Evolutionary conservation across 2,797 vertebrate species (phyloP), one percentile per base, ranked within the genome.

Genomic region (Florisuga fusca): DNA sequence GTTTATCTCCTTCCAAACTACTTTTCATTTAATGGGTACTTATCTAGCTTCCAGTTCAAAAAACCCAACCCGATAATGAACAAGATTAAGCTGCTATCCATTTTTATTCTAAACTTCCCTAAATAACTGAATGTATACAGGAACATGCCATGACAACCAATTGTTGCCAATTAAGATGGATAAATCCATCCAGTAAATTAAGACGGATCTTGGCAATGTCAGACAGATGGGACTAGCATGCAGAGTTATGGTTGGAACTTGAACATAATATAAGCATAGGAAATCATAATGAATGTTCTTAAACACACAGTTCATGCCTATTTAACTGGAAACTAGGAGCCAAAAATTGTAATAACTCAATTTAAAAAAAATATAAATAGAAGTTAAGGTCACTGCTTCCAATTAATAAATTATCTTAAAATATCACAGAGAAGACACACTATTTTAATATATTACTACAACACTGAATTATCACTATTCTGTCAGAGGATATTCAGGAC

Each of bases 281-380:
- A 97, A 97, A 97, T 95, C 82, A 96, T 95, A 41, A 51, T 16
- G 68, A 97, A 96, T 90, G 58, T 55, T 90, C 84, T 88, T 96
- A 95, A 97, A 94, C 61, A 91, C 66, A 94, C 22, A 93, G 33
- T 92, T 96, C 76, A 90, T 92, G 85, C 45, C 83, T 94, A 74
- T 75, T 73, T 94, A 91, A 93, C 91, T 69, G 89, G 66, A 93
- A 96, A 79, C 33, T 55, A 83, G 36, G 63, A 96, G 91, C 66
- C 81, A 91, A 92, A 93, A 93, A 10, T 20, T 29, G 55, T 79
- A 91, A 85, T 93, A 59, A 76, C 29, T 87, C 15, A 77, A 57
- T 57, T 85, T 82, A 26, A 57, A n/a, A 34, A 78, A 96, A 76
- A 36, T 2, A 68, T 41, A 95, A 87, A 58, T 22, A 87, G 27